Evolutionary conservation across 2,113 vertebrate species (phyloP), one percentile per base, ranked within the genome.

Genomic region (Sisor rabdophorus): DNA sequence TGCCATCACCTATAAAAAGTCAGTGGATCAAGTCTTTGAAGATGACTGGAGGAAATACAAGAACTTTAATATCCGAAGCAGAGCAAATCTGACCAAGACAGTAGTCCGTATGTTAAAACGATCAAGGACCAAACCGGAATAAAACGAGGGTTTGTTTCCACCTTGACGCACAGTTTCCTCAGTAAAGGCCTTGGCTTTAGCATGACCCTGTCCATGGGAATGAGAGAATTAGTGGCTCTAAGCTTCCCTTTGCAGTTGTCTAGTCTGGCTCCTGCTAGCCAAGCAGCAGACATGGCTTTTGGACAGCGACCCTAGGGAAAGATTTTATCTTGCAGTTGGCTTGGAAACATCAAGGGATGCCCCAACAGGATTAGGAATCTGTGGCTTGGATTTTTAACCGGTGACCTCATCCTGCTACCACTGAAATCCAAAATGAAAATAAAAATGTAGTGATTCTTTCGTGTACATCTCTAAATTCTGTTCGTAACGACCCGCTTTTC

Each of bases 391-490:
- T 13, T 48, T 44, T 67, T 4, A 22, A 48, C 63, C 16, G 40
- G n/a, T 22, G 40, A 67, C 63, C 24, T 50, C 65, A 68, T 68
- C 44, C 15, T 65, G 61, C 36, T 44, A 8, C 53, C 19, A 22
- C 17, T 10, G 4, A 19, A 10, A 20, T 28, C 24, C 22, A 11
- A 61, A 61, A 32, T 10, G 5, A 32, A 59, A 15, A 4, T 13
- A 13, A 15, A 20, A 28, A 61, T 32, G 13, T 52, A 40, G n/a
- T n/a, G 60, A 11, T 11, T 40, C 19, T n/a, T n/a, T n/a, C n/a
- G n/a, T n/a, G n/a, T n/a, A n/a, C n/a, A 16, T 64, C 26, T 77
- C 56, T 36, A 59, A 52, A 60, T 77, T 54, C 32, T 30, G 20
- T 30, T 65, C 44, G 24, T 56, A 48, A 71, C 10, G 16, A 26